Percentiles rank a stretch among this genome's conserved stretches.
These are phyloP conservation scores for Orestias chungarensis DNA, from an alignment of 2,797 vertebrate genomes.

Conservation along the genomic window DNA sequence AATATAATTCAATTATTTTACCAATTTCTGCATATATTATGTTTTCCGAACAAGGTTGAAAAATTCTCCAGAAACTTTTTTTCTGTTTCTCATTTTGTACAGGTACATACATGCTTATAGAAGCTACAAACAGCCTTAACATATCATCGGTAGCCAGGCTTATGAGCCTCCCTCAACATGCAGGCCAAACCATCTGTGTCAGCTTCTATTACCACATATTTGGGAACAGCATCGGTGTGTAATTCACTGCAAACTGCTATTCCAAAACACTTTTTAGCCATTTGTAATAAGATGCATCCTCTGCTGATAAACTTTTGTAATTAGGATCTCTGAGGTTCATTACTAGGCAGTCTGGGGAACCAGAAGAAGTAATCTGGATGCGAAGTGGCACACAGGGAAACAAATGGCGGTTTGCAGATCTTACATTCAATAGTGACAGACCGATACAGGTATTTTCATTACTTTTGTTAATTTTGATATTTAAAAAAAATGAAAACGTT, in stretches of 20 bases:
- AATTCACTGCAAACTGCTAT: not conserved
- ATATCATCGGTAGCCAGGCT: slow-evolving; percentile 69
- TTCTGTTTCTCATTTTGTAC: not conserved
- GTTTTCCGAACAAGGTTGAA: not conserved
- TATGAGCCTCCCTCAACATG: slow-evolving; percentile 68
- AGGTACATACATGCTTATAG: slow-evolving; percentile 75
- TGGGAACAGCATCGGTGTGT: slow-evolving; percentile 78
- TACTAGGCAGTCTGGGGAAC: slow-evolving; percentile 55
- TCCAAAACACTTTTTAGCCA: not conserved
- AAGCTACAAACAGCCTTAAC: not conserved
- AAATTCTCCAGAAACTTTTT: not conserved
- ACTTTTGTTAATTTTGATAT: not conserved
- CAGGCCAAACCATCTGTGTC: slow-evolving; percentile 65
- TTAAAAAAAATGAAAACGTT: too few relatives aligned
- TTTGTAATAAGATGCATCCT: not conserved
- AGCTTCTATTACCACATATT: slow-evolving; percentile 82
- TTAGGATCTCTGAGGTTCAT: slow-evolving; percentile 79
- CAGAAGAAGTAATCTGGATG: slow-evolving; percentile 74
- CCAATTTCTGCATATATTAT: not conserved
- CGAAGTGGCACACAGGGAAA: slow-evolving; percentile 80
- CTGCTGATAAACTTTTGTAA: not conserved
- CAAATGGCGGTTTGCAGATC: slow-evolving; percentile 81
- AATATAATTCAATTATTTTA: not conserved
- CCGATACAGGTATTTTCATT: slow-evolving; percentile 73
- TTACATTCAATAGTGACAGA: slow-evolving; percentile 70